phyloP scores from a whole-genome alignment of 2,797 vertebrate genomes.

The Pseudomugil gertrudae region DNA sequence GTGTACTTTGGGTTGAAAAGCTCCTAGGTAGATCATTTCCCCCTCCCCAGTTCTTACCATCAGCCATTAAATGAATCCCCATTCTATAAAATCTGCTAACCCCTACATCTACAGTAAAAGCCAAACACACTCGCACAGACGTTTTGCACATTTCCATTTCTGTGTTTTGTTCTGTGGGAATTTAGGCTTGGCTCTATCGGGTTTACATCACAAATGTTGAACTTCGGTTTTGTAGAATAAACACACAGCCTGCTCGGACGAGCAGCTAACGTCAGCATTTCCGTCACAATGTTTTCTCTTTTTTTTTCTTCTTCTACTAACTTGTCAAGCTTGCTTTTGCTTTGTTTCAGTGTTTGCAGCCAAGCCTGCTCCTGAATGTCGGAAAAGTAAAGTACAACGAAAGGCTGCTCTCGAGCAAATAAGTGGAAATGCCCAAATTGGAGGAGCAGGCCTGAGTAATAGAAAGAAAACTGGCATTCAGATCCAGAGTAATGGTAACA shows the following conservation, averaged over 20 bases:
- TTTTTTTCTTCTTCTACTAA: conserved; percentile 11
- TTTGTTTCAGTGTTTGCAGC: conserved; percentile 65
- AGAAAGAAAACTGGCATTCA: conserved; percentile 70
- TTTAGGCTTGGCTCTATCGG: conserved; percentile 65
- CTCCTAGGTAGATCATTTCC: too few species aligned
- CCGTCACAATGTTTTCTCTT: conserved; percentile 63
- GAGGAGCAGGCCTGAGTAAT: conserved; percentile 58
- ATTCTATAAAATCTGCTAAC: conserved; percentile 75
- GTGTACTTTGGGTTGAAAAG: conserved; percentile 26
- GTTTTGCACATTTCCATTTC: conserved; percentile 55
- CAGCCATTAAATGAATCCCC: conserved; percentile 79
- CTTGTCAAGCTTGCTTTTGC: conserved; percentile 62
- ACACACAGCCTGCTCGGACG: conserved; percentile 70
- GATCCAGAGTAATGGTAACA: conserved; percentile 78
- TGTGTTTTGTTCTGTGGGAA: conserved; percentile 72
- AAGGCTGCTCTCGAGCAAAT: conserved; percentile 73
- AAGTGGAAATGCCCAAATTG: conserved; percentile 82
- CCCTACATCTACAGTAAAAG: conserved; percentile 76
- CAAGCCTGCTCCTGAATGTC: conserved; percentile 45
- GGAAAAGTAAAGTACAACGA: conserved; percentile 45
- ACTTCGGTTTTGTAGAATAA: conserved; percentile 74
- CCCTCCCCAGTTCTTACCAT: conserved; percentile 78
- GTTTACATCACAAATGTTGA: conserved; percentile 80
- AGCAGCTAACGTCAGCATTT: conserved; percentile 76
- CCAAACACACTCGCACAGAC: conserved; percentile 32